phyloP scores from a whole-genome alignment of 1,140 invertebrate genomes.

The Popillia japonica region DNA sequence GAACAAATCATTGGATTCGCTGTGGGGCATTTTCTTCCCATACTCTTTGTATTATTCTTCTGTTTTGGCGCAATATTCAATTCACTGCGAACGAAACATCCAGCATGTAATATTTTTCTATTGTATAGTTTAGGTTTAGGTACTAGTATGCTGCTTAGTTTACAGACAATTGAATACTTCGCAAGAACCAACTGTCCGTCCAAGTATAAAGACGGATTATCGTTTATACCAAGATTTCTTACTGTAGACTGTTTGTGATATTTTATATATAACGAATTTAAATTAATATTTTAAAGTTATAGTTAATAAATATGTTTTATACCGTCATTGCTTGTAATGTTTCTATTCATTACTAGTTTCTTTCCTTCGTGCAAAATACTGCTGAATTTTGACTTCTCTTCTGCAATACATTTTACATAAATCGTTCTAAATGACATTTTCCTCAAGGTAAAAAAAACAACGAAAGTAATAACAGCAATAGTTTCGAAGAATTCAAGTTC shows the following conservation, averaged over 20 bases:
- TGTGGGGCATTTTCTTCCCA: slow-evolving; percentile 89
- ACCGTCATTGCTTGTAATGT: background rate
- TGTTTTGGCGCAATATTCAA: slow-evolving; percentile 66
- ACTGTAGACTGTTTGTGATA: slow-evolving; percentile 6
- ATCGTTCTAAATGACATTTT: no score
- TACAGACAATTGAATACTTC: slow-evolving; percentile 88
- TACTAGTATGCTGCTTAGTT: slow-evolving; percentile 75
- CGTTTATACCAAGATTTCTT: slow-evolving; percentile 22
- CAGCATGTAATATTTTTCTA: slow-evolving; percentile 74
- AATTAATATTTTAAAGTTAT: background rate
- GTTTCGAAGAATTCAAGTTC: no score
- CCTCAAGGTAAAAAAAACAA: no score
- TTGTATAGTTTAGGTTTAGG: slow-evolving; percentile 83
- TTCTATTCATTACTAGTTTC: no score
- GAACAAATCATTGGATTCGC: slow-evolving; percentile 84
- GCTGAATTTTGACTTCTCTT: no score
- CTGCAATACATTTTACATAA: no score
- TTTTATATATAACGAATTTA: background rate
- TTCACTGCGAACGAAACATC: background rate
- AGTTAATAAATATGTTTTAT: background rate
- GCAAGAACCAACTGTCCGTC: slow-evolving; percentile 78
- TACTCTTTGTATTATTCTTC: slow-evolving; percentile 78
- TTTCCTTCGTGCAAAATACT: no score
- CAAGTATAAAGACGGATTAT: background rate
- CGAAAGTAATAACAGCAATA: no score